phyloP scores from a whole-genome alignment of 30 jellyfish, hydroid and myxozoan genomes.

The Pelagia noctiluca region DNA sequence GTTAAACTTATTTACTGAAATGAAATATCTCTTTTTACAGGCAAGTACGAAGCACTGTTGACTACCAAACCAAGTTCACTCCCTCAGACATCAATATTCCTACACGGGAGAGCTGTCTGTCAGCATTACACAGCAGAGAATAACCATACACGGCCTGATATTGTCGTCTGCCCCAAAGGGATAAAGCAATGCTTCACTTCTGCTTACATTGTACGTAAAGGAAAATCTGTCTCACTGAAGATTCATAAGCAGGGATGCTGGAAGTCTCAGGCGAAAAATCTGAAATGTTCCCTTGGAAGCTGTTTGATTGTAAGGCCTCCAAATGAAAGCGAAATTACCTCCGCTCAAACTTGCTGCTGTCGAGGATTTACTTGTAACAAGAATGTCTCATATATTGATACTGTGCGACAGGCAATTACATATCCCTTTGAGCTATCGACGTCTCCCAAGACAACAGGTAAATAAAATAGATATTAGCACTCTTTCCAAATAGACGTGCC shows the following conservation, averaged over 20 bases:
- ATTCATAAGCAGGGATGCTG: slow-evolving; percentile 55
- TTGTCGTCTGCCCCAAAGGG: slow-evolving; percentile 52
- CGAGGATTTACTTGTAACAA: slow-evolving; percentile 61
- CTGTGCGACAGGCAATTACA: slow-evolving; percentile 16
- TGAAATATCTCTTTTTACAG: not conserved
- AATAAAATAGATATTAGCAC: not conserved
- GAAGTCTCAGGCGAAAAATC: slow-evolving; percentile 48
- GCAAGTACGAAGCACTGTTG: not conserved
- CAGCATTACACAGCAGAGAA: slow-evolving; percentile 20
- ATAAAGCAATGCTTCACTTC: slow-evolving; percentile 55
- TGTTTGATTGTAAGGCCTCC: slow-evolving; percentile 34
- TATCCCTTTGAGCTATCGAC: slow-evolving; percentile 5
- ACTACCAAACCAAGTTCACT: not conserved
- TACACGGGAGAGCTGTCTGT: slow-evolving; percentile 45
- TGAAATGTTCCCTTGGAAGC: slow-evolving; percentile 20
- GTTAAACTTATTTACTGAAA: not conserved
- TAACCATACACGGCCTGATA: slow-evolving; percentile 19
- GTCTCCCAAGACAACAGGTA: slow-evolving; percentile 44
- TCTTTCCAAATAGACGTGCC: not conserved
- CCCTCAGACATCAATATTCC: not conserved
- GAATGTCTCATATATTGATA: slow-evolving; percentile 37
- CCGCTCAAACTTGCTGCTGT: slow-evolving; percentile 63
- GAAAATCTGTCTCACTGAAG: slow-evolving; percentile 5
- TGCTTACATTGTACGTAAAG: slow-evolving; percentile 23
- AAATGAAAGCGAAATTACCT: not conserved